These are phyloP conservation scores for Pinctada fucata DNA, from an alignment of 2,888 invertebrate species.

Conservation along the genomic window DNA sequence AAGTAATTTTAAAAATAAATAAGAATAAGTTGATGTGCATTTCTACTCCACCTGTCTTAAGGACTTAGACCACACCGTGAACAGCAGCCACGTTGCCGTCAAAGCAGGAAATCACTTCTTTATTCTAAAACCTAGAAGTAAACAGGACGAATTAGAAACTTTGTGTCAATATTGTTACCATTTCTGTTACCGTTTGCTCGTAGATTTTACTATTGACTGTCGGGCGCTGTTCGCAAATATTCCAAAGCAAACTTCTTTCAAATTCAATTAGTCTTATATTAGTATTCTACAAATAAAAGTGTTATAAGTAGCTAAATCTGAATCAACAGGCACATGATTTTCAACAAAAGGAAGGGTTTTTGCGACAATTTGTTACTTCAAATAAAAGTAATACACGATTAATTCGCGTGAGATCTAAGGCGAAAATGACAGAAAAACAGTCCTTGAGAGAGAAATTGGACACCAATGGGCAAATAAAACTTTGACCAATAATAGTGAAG, in stretches of 20 bases:
- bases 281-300: slow-evolving; percentile 18
- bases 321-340: slow-evolving; percentile 14
- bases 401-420: slow-evolving; percentile 8
- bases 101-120: slow-evolving; percentile 34
- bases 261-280: slow-evolving; percentile 29
- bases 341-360: slow-evolving; percentile 19
- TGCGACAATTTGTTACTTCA: slow-evolving; percentile 21
- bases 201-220: slow-evolving; percentile 19
- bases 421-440: not conserved
- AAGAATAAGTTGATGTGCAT: too few relatives aligned
- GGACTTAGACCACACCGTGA: slow-evolving; percentile 8
- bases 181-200: slow-evolving; percentile 10
- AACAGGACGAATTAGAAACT: slow-evolving; percentile 23
- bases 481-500: not conserved
- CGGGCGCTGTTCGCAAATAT: slow-evolving; percentile 25
- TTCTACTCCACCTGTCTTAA: not conserved
- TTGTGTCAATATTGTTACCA: slow-evolving; percentile 14
- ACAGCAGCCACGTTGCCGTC: slow-evolving; percentile 37
- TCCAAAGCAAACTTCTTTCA: slow-evolving; percentile 20
- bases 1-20: too few relatives aligned
- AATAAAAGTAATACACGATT: not conserved
- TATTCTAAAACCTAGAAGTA: slow-evolving; percentile 22
- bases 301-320: slow-evolving; percentile 21
- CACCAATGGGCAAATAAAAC: not conserved
- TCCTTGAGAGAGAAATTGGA: not conserved